These are phyloP conservation scores for Ciconia stormi DNA, from an alignment of 2,113 vertebrate species.

Conservation along the genomic window DNA sequence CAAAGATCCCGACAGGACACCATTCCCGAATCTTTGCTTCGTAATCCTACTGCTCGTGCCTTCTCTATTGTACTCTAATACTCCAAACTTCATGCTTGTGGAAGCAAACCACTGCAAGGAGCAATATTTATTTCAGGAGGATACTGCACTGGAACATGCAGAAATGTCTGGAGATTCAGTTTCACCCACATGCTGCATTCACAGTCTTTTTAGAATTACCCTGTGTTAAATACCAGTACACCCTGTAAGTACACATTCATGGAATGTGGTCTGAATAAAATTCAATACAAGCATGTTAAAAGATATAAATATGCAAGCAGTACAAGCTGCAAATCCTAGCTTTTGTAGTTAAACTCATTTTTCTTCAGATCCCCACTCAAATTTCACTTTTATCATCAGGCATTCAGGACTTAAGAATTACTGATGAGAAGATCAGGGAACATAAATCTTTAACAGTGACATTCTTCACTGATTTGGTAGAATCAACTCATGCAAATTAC, in stretches of 20 bases:
- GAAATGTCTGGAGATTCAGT: neutral
- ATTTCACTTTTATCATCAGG: constrained; percentile 36
- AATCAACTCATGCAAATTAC: neutral
- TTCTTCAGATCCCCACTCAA: constrained; percentile 11
- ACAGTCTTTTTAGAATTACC: neutral
- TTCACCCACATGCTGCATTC: neutral
- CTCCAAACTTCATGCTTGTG: neutral
- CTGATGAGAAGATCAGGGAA: constrained; percentile 15
- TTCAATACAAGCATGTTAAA: neutral
- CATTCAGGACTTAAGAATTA: neutral
- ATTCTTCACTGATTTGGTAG: neutral
- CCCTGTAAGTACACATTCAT: neutral
- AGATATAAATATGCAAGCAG: constrained; percentile 9
- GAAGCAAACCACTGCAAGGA: neutral
- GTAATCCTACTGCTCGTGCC: neutral
- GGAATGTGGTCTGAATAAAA: neutral
- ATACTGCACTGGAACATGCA: neutral
- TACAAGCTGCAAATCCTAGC: neutral
- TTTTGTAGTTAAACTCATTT: constrained; percentile 23
- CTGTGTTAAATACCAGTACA: neutral
- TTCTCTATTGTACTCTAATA: neutral
- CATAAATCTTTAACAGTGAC: constrained; percentile 32
- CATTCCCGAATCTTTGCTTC: neutral
- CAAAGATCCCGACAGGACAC: neutral
- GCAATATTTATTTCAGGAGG: neutral